Conservation (phyloP, 1,140 invertebrate genomes). For the Tachypleus tridentatus region DNA sequence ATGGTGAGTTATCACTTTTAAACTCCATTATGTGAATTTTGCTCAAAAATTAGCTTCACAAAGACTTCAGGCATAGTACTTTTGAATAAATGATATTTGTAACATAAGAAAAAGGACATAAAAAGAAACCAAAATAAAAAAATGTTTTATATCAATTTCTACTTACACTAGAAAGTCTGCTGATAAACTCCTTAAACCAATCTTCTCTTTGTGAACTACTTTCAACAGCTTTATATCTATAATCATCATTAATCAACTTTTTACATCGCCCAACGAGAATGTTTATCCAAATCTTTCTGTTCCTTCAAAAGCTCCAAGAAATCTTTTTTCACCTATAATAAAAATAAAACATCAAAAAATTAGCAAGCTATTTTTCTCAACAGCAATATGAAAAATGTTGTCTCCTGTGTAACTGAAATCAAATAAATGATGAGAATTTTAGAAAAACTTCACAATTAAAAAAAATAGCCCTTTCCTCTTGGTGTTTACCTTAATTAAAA, state of each 20-base stretch:
- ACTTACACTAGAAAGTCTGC: slow-evolving; percentile 26
- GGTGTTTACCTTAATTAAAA: too few species aligned
- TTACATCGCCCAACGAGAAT: slow-evolving; percentile 86
- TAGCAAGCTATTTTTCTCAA: too few species aligned
- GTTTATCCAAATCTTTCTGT: slow-evolving; percentile 51
- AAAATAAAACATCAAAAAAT: not conserved
- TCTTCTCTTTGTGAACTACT: slow-evolving; percentile 80
- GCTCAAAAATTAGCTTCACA: not conserved
- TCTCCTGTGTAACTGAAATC: too few species aligned
- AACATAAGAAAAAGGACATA: too few species aligned
- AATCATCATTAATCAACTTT: slow-evolving; percentile 80
- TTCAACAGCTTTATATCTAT: slow-evolving; percentile 83
- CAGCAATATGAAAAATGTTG: too few species aligned
- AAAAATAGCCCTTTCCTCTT: too few species aligned
- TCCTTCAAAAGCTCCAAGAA: slow-evolving; percentile 83
- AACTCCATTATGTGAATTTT: too few species aligned
- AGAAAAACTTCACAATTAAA: too few species aligned
- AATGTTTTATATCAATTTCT: not conserved
- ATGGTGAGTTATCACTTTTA: too few species aligned
- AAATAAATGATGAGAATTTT: too few species aligned
- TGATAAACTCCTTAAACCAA: slow-evolving; percentile 82
- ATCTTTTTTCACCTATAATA: slow-evolving; percentile 77
- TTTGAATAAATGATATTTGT: too few species aligned
- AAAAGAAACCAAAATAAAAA: not conserved
- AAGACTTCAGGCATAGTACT: not conserved